Base-by-base conservation (phyloP, 2,797 vertebrate genomes). In the Gymnodraco acuticeps region DNA sequence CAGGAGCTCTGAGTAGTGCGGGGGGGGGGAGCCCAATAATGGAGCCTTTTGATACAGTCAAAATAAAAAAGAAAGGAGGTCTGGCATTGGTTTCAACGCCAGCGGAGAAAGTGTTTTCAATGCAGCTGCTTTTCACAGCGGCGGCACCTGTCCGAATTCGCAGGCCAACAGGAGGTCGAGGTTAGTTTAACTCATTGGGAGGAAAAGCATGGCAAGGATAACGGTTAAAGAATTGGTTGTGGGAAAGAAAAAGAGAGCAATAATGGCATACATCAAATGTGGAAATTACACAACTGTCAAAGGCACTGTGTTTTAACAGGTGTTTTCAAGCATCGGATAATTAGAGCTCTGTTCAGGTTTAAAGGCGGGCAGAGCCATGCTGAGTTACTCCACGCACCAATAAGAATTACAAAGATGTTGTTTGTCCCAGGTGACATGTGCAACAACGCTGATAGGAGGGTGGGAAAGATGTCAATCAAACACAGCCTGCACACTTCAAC, bases 41-140 rank as follows among this genome's bases (percentile, higher is more conserved):
- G 77, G 83, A 85, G 86, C 80, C 82, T 92, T 91, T 92, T 73
- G 77, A 89, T 85, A 88, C 82, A 86, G 88, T 87, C 78, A 73
- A 88, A 92, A 84, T 77, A 81, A 70, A 83, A 82, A 73, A 82
- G 53, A 87, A 86, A 80, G 55, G 3, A 65, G 75, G 64, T 67
- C 73, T 75, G 83, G 77, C 70, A 60, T 19, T 76, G 73, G 75
- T 84, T 80, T 88, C 68, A 64, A 41, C 75, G 82, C 68, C 83
- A 65, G 86, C 42, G 33, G 80, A 88, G 81, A 85, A 92, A 91
- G 78, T 64, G 13, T 56, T 85, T 89, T 90, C 75, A 82, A 83
- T 78, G 89, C 89, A 89, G 86, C 83, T 93, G 92, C 91, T 94
- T 91, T 89, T 38, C 77, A 84, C 82, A 84, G 85, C 78, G 67